phyloP scores from a whole-genome alignment of 1,140 invertebrate genomes.

The Whitmania pigra region DNA sequence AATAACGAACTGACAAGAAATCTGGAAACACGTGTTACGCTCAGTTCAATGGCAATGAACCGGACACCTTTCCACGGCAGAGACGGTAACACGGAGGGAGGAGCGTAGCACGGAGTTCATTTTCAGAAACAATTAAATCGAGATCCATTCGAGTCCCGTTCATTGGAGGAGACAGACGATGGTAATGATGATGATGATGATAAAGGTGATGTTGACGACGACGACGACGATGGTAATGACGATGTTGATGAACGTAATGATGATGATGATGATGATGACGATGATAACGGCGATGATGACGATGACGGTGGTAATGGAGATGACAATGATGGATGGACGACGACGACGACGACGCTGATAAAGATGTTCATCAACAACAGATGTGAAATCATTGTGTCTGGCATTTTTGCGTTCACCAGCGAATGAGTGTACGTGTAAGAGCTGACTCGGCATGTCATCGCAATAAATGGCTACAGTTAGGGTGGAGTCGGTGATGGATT shows the following conservation, averaged over 20 bases:
- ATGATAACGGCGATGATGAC: not conserved
- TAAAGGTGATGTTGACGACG: not conserved
- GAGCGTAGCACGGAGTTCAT: no score
- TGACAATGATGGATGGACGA: slow-evolving; percentile 4
- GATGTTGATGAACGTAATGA: not conserved
- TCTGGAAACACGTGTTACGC: not conserved
- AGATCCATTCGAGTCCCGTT: not conserved
- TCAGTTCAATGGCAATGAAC: not conserved
- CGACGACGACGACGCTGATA: not conserved
- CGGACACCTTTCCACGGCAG: not conserved
- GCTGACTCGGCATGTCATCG: not conserved
- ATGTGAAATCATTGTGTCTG: not conserved
- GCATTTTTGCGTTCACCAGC: not conserved
- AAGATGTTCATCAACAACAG: not conserved
- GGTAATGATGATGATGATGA: slow-evolving; percentile 4
- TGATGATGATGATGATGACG: not conserved
- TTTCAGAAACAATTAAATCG: no score
- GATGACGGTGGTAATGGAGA: not conserved
- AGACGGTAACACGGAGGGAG: not conserved
- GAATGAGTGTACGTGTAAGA: not conserved
- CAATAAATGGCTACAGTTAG: not conserved
- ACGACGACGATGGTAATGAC: not conserved
- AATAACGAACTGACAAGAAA: not conserved
- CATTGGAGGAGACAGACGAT: not conserved
- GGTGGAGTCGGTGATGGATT: not conserved